phyloP scores from a whole-genome alignment of 2,888 invertebrate genomes.

The Isoperla grammatica region DNA sequence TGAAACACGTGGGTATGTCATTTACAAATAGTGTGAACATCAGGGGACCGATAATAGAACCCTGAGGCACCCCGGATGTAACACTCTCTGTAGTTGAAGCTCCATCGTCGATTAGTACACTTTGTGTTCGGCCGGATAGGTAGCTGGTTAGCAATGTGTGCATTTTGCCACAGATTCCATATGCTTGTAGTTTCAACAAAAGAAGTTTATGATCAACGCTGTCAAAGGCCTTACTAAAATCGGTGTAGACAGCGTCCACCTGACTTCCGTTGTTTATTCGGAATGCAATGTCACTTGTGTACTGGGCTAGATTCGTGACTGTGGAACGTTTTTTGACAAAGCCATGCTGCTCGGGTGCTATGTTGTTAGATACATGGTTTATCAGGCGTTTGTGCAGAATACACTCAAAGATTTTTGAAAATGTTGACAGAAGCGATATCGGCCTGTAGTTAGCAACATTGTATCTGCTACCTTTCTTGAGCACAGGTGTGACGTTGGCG shows the following conservation, averaged over 20 bases:
- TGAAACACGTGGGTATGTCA: not conserved
- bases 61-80: conserved; percentile 6
- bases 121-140: not conserved
- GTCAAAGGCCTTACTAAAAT: conserved; percentile 4
- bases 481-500: not conserved
- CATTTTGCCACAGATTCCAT: not conserved
- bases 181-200: not conserved
- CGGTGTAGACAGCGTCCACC: conserved; percentile 11
- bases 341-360: not conserved
- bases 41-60: conserved; percentile 1
- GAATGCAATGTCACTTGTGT: not conserved
- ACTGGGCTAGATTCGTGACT: not conserved
- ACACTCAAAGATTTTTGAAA: not conserved
- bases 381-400: not conserved
- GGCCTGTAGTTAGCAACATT: not conserved
- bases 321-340: not conserved
- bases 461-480: not conserved
- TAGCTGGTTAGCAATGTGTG: not conserved
- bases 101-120: not conserved
- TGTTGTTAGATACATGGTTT: not conserved
- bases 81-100: not conserved
- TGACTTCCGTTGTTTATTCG: not conserved
- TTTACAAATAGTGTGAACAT: conserved; percentile 6
- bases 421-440: not conserved
- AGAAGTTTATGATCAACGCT: not conserved